Conservation (phyloP, 2,888 invertebrate species). For the Andrena hattorfiana region DNA sequence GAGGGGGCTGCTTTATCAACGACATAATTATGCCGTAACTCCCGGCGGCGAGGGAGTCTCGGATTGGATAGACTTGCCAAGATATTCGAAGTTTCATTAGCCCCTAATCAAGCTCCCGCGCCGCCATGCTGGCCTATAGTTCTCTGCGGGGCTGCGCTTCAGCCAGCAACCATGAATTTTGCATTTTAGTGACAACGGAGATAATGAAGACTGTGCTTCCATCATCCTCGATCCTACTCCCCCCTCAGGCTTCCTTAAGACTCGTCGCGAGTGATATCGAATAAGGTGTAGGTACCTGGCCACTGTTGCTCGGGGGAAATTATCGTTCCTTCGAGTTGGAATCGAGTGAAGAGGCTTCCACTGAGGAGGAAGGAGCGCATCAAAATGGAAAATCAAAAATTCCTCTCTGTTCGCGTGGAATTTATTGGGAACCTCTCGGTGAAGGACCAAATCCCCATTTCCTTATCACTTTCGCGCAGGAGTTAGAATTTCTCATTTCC, state of each 20-base stretch:
- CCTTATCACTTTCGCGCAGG: slow-evolving; percentile 58
- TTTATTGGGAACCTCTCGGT: slow-evolving; percentile 24
- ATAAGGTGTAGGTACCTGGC: not conserved
- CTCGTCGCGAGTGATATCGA: not conserved
- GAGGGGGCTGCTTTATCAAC: slow-evolving; percentile 67
- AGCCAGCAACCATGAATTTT: slow-evolving; percentile 54
- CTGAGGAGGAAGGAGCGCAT: not conserved
- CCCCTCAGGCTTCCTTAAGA: not conserved
- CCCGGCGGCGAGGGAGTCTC: slow-evolving; percentile 54
- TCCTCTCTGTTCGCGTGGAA: not conserved
- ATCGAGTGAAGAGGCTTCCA: not conserved
- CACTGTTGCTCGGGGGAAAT: not conserved
- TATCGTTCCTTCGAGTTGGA: not conserved
- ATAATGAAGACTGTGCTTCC: slow-evolving; percentile 48
- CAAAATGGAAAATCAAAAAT: slow-evolving; percentile 23
- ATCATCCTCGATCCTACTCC: slow-evolving; percentile 16
- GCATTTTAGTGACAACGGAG: slow-evolving; percentile 48
- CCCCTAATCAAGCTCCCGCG: slow-evolving; percentile 70
- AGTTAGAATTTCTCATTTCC: slow-evolving; percentile 63
- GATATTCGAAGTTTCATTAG: slow-evolving; percentile 78
- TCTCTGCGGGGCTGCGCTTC: slow-evolving; percentile 9
- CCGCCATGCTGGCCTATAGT: slow-evolving; percentile 5
- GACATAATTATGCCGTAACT: slow-evolving; percentile 76
- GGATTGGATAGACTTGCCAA: slow-evolving; percentile 70
- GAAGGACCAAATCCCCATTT: slow-evolving; percentile 43